These are phyloP conservation scores for Dastarcus helophoroides DNA, from an alignment of 2,888 invertebrate species.

Conservation along the genomic window DNA sequence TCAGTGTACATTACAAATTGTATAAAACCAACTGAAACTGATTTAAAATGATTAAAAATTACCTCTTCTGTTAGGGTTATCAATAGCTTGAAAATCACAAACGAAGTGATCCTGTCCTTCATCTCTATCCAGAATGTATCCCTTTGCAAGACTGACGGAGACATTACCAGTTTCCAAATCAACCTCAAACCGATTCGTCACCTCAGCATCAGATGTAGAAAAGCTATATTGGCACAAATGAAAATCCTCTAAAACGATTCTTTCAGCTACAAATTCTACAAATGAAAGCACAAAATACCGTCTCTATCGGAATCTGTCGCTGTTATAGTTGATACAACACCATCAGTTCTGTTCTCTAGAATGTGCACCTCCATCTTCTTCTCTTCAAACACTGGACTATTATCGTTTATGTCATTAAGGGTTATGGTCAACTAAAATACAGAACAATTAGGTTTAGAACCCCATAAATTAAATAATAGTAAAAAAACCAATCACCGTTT, in stretches of 20 bases:
- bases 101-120: slow-evolving; percentile 21
- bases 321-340: slow-evolving; percentile 34
- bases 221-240: no score
- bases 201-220: no score
- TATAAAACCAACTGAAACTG: no score
- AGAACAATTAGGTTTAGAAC: no score
- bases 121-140: slow-evolving; percentile 41
- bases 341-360: slow-evolving; percentile 34
- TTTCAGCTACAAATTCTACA: no score
- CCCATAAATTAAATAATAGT: no score
- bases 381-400: not conserved
- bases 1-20: no score
- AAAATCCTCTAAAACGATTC: no score
- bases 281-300: no score
- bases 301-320: slow-evolving; percentile 48
- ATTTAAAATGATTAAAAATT: slow-evolving; percentile 13
- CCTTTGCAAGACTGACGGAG: slow-evolving; percentile 36
- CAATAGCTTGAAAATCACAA: slow-evolving; percentile 29
- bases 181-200: slow-evolving; percentile 42
- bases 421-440: slow-evolving; percentile 3
- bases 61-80: slow-evolving; percentile 42
- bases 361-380: not conserved
- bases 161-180: slow-evolving; percentile 39
- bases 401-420: slow-evolving; percentile 3
- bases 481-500: slow-evolving; percentile 32